Base-by-base conservation (phyloP, 2,113 vertebrate genomes). In the Anolis carolinensis region DNA sequence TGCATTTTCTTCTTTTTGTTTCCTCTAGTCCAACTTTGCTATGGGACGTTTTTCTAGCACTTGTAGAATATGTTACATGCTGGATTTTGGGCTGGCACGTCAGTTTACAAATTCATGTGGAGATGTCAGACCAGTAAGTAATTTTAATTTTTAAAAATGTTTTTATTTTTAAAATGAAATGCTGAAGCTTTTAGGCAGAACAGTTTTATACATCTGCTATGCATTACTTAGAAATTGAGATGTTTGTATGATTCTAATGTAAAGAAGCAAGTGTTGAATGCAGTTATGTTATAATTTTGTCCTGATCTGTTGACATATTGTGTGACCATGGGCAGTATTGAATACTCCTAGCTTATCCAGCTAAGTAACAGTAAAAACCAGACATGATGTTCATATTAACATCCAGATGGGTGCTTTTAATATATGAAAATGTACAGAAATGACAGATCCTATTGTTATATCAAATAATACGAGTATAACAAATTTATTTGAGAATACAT, bases 41-140 rank as follows among this genome's bases (percentile, higher is more conserved):
- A 99, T 99, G 99, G 99, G 99, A 84, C 98, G 98, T 71, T 99
- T 99, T 93, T 98, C 98, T 83, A 99, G 97, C 92, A 99, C 98
- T 20, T 99, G 98, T 92, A 97, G 98, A 82, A 99, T 98, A 89
- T 99, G 99, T 96, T 99, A 97, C 91, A 99, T 99, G 98, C 96
- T 99, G 96, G 99, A 99, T 96, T 99, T 99, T 90, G 99, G 99
- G 94, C 97, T 99, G 93, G 98, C 99, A 75, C 97, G 99, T 55
- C 99, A 99, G 88, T 99, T 99, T 96, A 99, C 99, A 93, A 99
- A 98, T 96, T 99, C 98, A 5, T 98, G 97, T 96, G 98, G 98
- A 92, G 99, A 99, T 92, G 98, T 99, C 94, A 97, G 99, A 96
- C 98, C 98, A 93, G 99, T 99, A 95, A 99, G 98, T 96, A 87